Percentiles rank a stretch among this genome's conserved stretches.
Evolutionary conservation across 2,888 invertebrate species (phyloP).

Genomic region (Mimachlamys varia): DNA sequence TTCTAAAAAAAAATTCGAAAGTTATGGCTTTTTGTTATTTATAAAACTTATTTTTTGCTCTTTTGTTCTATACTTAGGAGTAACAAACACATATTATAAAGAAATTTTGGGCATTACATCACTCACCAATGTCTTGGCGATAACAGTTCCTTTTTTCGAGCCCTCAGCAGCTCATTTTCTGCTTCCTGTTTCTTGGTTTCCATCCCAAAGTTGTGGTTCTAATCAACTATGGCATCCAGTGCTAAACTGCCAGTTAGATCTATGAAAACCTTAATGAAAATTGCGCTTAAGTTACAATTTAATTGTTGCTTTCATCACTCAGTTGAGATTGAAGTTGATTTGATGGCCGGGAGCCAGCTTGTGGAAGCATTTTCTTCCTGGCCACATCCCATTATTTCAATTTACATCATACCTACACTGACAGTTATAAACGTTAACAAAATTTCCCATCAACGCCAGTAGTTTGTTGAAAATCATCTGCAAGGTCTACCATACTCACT

Average conservation of each 20-base stretch:
- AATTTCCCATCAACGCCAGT: background rate
- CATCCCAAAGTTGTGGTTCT: background rate
- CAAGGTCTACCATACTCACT: background rate
- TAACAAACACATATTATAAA: background rate
- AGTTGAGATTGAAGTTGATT: background rate
- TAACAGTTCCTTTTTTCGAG: background rate
- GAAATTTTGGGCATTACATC: background rate
- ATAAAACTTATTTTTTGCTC: background rate
- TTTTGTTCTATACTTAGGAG: background rate
- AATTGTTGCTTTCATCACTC: slow-evolving; percentile 28
- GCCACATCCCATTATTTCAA: slow-evolving; percentile 4
- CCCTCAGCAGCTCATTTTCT: background rate
- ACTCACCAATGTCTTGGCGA: no score
- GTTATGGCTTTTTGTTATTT: background rate
- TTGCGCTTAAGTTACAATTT: slow-evolving; percentile 27
- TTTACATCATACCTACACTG: background rate
- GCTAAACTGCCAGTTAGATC: background rate
- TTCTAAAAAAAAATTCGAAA: no score
- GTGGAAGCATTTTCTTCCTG: background rate
- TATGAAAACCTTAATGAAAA: background rate
- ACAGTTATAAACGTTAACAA: background rate
- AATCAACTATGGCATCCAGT: background rate
- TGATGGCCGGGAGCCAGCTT: background rate
- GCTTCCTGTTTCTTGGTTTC: background rate
- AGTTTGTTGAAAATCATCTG: slow-evolving; percentile 3